Percentiles rank a stretch among this genome's conserved stretches.
phyloP scores from a whole-genome alignment of 2,888 invertebrate species.

The Melieria omissa region DNA sequence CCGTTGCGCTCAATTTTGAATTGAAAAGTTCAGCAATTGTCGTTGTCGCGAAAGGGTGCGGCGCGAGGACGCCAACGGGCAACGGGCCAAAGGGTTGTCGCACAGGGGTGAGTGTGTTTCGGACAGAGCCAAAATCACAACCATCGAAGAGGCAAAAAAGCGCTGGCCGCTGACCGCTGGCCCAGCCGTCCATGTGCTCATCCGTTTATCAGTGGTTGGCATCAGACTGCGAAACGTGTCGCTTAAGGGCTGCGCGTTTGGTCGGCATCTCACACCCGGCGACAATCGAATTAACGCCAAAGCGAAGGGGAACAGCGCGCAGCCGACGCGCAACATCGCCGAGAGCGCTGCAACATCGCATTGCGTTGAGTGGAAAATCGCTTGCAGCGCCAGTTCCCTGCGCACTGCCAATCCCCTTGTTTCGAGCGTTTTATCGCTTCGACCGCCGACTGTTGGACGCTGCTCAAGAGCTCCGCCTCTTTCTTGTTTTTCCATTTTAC shows the following conservation, averaged over 20 bases:
- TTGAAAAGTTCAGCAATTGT: neutral
- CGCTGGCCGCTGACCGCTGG: neutral
- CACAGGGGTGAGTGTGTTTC: neutral
- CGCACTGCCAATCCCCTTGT: neutral
- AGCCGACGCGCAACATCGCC: constrained; percentile 29
- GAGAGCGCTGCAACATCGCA: constrained; percentile 28
- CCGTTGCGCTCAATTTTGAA: constrained; percentile 34
- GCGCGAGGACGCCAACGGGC: constrained; percentile 42
- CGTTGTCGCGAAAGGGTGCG: constrained; percentile 40
- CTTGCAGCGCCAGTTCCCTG: constrained; percentile 1
- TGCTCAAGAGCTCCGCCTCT: constrained; percentile 57
- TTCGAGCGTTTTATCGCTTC: neutral
- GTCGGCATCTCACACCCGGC: constrained; percentile 33
- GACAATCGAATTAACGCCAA: constrained; percentile 12
- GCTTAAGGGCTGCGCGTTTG: constrained; percentile 52
- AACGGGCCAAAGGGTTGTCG: neutral
- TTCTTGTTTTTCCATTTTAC: constrained; percentile 46
- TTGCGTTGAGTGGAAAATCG: constrained; percentile 13
- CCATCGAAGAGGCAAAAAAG: neutral
- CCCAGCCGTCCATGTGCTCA: neutral
- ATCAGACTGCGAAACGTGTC: constrained; percentile 42
- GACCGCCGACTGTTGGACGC: neutral
- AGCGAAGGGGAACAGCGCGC: constrained; percentile 1
- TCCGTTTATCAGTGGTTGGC: neutral
- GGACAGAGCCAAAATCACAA: neutral